A percentile compares a stretch with the other conserved stretches of the same genome.
Evolutionary conservation across 2,797 vertebrate genomes (phyloP).

Genomic region (Chaenodraco wilsoni): DNA sequence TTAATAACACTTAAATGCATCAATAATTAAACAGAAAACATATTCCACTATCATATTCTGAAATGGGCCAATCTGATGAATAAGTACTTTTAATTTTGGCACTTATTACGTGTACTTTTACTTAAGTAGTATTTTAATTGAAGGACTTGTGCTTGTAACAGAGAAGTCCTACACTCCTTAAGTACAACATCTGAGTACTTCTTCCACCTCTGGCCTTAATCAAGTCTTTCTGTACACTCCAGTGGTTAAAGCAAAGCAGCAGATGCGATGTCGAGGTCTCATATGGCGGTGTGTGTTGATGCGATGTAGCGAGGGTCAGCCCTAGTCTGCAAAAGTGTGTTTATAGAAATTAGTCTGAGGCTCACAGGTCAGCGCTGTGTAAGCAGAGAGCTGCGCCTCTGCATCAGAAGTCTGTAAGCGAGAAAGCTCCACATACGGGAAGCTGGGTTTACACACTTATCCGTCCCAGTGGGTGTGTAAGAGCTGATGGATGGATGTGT

Average conservation of each 20-base stretch:
- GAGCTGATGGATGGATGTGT: conserved; percentile 38
- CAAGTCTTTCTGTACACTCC: not conserved
- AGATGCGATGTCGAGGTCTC: not conserved
- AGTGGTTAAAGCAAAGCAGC: conserved; percentile 6
- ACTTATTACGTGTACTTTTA: no score
- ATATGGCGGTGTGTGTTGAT: conserved; percentile 17
- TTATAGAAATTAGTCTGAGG: conserved; percentile 63
- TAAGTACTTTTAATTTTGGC: no score
- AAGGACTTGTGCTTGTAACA: no score
- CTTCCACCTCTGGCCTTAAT: not conserved
- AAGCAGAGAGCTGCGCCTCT: conserved; percentile 21
- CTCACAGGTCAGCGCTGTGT: conserved; percentile 54
- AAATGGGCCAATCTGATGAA: no score
- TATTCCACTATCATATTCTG: no score
- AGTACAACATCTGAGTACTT: no score
- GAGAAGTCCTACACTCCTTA: no score
- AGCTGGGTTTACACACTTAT: conserved; percentile 20
- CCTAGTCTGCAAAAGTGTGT: conserved; percentile 35
- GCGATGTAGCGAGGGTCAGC: conserved; percentile 17
- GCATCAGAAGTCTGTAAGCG: conserved; percentile 9
- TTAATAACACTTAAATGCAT: no score
- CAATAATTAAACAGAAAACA: no score
- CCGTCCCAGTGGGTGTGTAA: conserved; percentile 24
- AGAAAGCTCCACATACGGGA: conserved; percentile 17
- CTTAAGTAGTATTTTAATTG: no score